These are phyloP conservation scores for Agrotis exclamationis DNA, from an alignment of 2,888 invertebrate genomes.

Conservation along the genomic window DNA sequence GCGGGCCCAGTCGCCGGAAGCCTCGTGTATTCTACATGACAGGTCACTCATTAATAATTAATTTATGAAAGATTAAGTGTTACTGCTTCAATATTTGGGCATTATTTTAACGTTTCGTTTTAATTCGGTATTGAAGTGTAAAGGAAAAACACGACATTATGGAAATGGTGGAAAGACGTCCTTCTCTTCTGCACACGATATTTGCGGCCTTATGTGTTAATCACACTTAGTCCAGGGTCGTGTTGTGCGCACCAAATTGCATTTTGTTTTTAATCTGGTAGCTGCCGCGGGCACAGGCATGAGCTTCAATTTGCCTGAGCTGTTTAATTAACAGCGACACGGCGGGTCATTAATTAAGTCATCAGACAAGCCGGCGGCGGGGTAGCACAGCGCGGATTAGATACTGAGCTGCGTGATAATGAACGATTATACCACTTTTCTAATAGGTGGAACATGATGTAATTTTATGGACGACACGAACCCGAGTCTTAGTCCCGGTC, in stretches of 20 bases:
- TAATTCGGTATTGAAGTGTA: neutral
- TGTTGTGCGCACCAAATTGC: slow-evolving; percentile 80
- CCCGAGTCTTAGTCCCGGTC: slow-evolving; percentile 5
- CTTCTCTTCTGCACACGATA: slow-evolving; percentile 24
- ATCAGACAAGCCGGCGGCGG: slow-evolving; percentile 84
- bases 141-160: neutral
- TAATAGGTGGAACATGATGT: slow-evolving; percentile 56
- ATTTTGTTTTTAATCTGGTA: slow-evolving; percentile 87
- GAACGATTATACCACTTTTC: slow-evolving; percentile 78
- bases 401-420: slow-evolving; percentile 82
- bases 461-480: slow-evolving; percentile 53
- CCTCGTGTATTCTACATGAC: slow-evolving; percentile 46
- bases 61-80: slow-evolving; percentile 33
- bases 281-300: slow-evolving; percentile 80
- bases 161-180: slow-evolving; percentile 10
- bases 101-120: neutral
- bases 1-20: too few relatives aligned
- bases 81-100: slow-evolving; percentile 32
- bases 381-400: slow-evolving; percentile 81
- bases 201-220: slow-evolving; percentile 67
- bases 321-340: slow-evolving; percentile 89
- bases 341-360: slow-evolving; percentile 90
- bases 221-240: slow-evolving; percentile 72
- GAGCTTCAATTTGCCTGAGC: slow-evolving; percentile 87
- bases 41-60: slow-evolving; percentile 38